Conservation (phyloP, 2,113 vertebrate genomes). For the Marmota flaviventris region DNA sequence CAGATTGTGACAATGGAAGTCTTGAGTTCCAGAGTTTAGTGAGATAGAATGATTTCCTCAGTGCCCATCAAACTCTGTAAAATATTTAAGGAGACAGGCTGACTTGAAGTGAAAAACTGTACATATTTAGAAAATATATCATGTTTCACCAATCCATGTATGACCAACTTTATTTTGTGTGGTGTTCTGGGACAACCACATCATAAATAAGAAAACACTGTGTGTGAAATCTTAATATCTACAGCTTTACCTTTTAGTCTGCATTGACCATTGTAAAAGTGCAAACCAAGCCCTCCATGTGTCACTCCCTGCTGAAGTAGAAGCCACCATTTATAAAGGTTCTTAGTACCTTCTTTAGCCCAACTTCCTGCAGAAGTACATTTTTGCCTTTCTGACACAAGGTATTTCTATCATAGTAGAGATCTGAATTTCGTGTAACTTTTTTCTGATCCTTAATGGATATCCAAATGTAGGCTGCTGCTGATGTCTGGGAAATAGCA, state of each 20-base stretch:
- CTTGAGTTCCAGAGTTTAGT: neutral
- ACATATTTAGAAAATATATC: too few species aligned
- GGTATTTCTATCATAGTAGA: neutral
- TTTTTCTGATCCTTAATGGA: neutral
- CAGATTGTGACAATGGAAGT: too few species aligned
- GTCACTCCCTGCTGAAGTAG: neutral
- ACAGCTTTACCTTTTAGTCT: neutral
- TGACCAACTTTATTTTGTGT: too few species aligned
- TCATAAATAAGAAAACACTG: neutral
- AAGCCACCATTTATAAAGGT: neutral
- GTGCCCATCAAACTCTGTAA: neutral
- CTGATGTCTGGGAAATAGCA: neutral
- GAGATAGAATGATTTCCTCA: too few species aligned
- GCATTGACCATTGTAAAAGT: neutral
- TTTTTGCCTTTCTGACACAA: too few species aligned
- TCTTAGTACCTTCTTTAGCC: neutral
- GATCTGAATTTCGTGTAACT: neutral
- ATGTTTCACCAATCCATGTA: neutral
- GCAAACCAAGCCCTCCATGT: neutral
- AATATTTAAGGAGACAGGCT: neutral
- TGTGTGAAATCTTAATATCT: neutral
- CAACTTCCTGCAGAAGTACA: neutral
- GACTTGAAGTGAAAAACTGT: neutral
- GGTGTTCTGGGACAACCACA: neutral
- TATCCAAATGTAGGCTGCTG: neutral